phyloP scores from a whole-genome alignment of 2,113 vertebrate species.

The Jaculus jaculus region DNA sequence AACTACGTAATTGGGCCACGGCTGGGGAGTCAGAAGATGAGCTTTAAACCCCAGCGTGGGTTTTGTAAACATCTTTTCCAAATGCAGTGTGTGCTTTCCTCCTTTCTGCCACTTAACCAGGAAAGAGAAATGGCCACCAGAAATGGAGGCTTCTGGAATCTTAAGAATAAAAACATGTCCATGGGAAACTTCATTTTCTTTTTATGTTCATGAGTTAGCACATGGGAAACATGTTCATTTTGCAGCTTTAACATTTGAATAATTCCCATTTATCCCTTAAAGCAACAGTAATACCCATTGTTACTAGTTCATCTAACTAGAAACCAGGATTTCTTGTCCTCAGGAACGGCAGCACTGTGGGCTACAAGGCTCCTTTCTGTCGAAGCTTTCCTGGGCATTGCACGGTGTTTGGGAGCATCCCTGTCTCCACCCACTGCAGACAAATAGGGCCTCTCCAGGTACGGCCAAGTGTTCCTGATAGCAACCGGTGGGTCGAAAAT shows the following conservation, averaged over 20 bases:
- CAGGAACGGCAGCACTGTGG: background rate
- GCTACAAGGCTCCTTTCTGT: background rate
- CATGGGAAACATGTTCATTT: background rate
- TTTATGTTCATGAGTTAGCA: background rate
- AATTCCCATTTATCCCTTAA: background rate
- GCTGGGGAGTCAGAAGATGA: background rate
- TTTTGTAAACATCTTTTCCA: slow-evolving; percentile 49
- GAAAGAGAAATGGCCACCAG: background rate
- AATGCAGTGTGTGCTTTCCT: background rate
- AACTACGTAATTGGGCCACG: background rate
- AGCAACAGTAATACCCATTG: background rate
- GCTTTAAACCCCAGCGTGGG: background rate
- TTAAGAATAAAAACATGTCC: background rate
- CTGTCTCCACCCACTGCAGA: background rate
- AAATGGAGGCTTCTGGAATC: background rate
- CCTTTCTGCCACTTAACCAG: background rate
- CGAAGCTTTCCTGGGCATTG: background rate
- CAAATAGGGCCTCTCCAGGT: background rate
- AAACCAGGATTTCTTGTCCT: background rate
- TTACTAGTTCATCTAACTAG: background rate
- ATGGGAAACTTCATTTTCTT: slow-evolving; percentile 25
- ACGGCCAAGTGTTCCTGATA: background rate
- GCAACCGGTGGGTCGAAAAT: background rate
- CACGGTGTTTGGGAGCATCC: background rate
- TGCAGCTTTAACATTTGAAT: background rate